phyloP scores from a whole-genome alignment of 2,888 invertebrate species.

The Pantelozetes paolii region DNA sequence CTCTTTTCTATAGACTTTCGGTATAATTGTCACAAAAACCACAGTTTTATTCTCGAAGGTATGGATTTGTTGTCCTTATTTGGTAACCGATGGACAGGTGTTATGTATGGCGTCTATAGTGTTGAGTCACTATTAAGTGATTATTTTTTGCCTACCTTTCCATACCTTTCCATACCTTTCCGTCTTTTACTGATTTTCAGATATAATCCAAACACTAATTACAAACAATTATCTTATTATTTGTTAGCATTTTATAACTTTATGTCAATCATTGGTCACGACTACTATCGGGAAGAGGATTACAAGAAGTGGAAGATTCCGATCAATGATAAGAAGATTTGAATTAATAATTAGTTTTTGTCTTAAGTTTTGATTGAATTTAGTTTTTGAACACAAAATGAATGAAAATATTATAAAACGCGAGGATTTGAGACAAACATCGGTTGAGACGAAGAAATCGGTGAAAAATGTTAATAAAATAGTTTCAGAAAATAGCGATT shows the following conservation, averaged over 20 bases:
- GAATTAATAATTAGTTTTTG: background rate
- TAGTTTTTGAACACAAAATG: background rate
- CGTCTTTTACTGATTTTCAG: too few species aligned
- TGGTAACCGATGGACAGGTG: too few species aligned
- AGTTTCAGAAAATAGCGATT: constrained; percentile 13
- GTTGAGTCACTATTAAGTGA: too few species aligned
- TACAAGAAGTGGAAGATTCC: constrained; percentile 4
- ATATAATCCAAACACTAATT: too few species aligned
- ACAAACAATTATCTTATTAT: background rate
- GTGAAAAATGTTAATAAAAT: constrained; percentile 9
- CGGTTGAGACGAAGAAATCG: background rate
- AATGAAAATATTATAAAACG: constrained; percentile 18
- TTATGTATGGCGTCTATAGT: too few species aligned
- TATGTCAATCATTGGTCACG: constrained; percentile 8
- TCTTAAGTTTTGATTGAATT: background rate
- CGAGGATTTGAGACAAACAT: constrained; percentile 12
- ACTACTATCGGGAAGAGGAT: constrained; percentile 1
- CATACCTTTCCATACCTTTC: too few species aligned
- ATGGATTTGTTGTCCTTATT: background rate
- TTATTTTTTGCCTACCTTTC: too few species aligned
- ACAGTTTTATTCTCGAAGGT: constrained; percentile 3
- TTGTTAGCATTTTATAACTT: constrained; percentile 13
- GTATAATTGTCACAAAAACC: constrained; percentile 9
- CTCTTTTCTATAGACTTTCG: background rate
- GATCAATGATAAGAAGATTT: background rate